phyloP scores from a whole-genome alignment of 2,113 vertebrate genomes.

The Girardinichthys multiradiatus region DNA sequence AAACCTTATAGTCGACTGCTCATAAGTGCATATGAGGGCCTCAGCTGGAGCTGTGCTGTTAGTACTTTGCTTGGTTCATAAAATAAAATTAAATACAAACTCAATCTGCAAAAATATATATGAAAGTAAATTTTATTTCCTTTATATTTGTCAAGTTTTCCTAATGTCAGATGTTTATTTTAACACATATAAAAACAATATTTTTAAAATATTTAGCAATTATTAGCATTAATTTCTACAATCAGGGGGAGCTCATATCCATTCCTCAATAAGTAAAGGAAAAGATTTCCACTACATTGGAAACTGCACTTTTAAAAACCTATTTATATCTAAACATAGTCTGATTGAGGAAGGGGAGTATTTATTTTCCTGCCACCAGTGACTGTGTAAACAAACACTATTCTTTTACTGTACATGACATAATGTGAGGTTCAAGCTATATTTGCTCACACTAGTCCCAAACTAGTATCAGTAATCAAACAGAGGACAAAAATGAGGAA shows the following conservation, averaged over 20 bases:
- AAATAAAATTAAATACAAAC: not conserved
- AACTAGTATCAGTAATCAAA: conserved; percentile 58
- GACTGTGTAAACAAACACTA: conserved; percentile 61
- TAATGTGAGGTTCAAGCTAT: conserved; percentile 41
- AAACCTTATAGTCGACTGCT: conserved; percentile 51
- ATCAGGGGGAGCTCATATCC: too few species aligned
- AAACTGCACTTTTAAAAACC: conserved; percentile 1
- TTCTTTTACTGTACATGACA: conserved; percentile 50
- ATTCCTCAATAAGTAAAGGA: not conserved
- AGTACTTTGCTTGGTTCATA: conserved; percentile 26
- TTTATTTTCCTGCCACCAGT: conserved; percentile 53
- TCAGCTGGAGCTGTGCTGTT: conserved; percentile 15
- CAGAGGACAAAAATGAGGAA: conserved; percentile 18
- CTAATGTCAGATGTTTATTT: not conserved
- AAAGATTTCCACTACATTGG: not conserved
- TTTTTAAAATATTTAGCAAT: not conserved
- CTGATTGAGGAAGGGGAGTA: not conserved
- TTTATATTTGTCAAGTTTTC: not conserved
- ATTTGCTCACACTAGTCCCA: conserved; percentile 53
- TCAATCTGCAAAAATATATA: not conserved
- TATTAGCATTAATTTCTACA: not conserved
- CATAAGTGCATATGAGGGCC: conserved; percentile 47
- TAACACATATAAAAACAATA: not conserved
- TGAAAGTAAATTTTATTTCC: not conserved
- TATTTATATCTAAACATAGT: conserved; percentile 16